Evolutionary conservation across 2,888 invertebrate species (phyloP).

Genomic region (Cephus rjabovi): DNA sequence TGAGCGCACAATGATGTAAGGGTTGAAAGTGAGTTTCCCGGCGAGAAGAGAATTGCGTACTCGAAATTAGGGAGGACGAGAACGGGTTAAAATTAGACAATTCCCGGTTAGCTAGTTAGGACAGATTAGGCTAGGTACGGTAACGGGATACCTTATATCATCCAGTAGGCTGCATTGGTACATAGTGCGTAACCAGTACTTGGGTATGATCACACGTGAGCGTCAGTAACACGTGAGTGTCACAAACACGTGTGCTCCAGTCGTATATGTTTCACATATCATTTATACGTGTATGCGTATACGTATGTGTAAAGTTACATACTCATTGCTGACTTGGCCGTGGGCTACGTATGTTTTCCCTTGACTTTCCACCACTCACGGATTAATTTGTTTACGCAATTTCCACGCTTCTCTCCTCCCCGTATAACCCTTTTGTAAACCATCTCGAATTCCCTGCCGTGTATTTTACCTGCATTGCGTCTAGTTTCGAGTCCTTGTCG

Average conservation of each 20-base stretch:
- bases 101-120: background rate
- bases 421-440: background rate
- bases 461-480: background rate
- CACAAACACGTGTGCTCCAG: background rate
- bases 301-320: background rate
- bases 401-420: conserved; percentile 25
- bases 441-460: background rate
- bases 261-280: background rate
- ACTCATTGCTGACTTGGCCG: background rate
- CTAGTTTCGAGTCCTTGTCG: background rate
- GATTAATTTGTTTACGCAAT: conserved; percentile 49
- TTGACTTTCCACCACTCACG: conserved; percentile 26
- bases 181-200: background rate
- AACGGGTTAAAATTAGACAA: background rate
- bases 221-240: background rate
- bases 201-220: background rate
- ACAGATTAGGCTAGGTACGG: background rate
- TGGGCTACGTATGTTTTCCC: conserved; percentile 11
- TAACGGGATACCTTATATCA: background rate
- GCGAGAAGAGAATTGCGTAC: background rate
- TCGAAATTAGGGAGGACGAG: background rate
- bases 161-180: background rate
- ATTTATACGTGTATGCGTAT: background rate
- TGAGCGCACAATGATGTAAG: background rate
- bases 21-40: background rate